Conservation (phyloP, 1,140 invertebrate species). For the Polyergus mexicanus region DNA sequence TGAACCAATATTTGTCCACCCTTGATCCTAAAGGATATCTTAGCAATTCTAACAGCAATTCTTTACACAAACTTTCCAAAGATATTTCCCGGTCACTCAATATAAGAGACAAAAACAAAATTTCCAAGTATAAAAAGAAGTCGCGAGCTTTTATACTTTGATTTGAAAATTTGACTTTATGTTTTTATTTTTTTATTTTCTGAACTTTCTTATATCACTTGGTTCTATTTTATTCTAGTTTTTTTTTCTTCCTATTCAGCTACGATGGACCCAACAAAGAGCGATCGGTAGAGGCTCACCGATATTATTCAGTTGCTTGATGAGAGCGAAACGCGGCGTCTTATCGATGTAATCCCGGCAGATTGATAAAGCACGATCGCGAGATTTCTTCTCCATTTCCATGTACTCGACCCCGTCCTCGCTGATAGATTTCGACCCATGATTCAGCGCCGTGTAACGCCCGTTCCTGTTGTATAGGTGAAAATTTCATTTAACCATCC, state of each 20-base stretch:
- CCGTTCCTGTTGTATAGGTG: conserved; percentile 84
- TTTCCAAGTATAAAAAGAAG: not conserved
- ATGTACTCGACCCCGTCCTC: conserved; percentile 88
- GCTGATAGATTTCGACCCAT: conserved; percentile 85
- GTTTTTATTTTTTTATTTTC: not conserved
- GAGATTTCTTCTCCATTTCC: conserved; percentile 89
- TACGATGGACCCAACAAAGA: not conserved
- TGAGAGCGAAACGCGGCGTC: conserved; percentile 90
- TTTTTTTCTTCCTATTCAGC: not conserved
- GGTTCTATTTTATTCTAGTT: not conserved
- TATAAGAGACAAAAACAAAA: not conserved
- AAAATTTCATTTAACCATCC: conserved; percentile 19
- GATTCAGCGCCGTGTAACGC: conserved; percentile 90
- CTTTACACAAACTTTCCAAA: not conserved
- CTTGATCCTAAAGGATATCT: conserved; percentile 88
- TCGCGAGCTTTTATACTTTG: not conserved
- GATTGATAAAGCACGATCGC: conserved; percentile 88
- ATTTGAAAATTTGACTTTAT: not conserved
- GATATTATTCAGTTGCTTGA: conserved; percentile 92
- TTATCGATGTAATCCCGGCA: conserved; percentile 90
- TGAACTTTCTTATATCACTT: not conserved
- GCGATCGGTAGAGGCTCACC: conserved; percentile 84
- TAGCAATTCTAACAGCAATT: not conserved
- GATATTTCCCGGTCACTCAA: not conserved
- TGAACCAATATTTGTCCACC: conserved; percentile 95